Evolutionary conservation across 2,888 invertebrate species (phyloP).

Genomic region (Diadromus collaris): DNA sequence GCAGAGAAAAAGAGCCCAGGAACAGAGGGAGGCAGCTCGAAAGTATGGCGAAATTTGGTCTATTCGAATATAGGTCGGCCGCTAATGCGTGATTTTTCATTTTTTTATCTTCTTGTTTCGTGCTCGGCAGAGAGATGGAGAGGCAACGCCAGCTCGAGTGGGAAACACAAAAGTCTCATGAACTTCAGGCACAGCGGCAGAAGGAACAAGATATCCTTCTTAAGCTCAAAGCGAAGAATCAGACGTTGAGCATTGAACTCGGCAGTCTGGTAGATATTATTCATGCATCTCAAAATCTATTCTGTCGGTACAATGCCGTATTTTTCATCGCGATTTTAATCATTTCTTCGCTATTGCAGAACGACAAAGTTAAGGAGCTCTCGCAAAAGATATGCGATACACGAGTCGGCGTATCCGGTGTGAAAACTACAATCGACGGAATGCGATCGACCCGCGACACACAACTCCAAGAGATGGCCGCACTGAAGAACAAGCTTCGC

Average conservation of each 20-base stretch:
- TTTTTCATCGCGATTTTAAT: neutral
- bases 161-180: conserved; percentile 94
- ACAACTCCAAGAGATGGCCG: conserved; percentile 93
- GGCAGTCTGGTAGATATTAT: conserved; percentile 78
- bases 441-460: conserved; percentile 96
- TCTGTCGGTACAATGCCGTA: neutral
- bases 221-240: conserved; percentile 93
- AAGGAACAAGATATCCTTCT: conserved; percentile 93
- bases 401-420: conserved; percentile 92
- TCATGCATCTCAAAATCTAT: neutral
- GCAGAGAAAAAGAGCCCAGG: conserved; percentile 88
- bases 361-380: conserved; percentile 88
- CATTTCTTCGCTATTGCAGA: conserved; percentile 76
- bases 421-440: conserved; percentile 97
- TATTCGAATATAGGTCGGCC: neutral
- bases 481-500: conserved; percentile 90
- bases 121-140: conserved; percentile 89
- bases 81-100: neutral
- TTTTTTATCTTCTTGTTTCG: conserved; percentile 30
- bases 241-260: conserved; percentile 90
- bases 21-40: conserved; percentile 90
- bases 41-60: conserved; percentile 79
- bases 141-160: conserved; percentile 97
- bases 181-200: conserved; percentile 92
- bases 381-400: conserved; percentile 92